These are phyloP conservation scores for Solea senegalensis DNA, from an alignment of 2,113 vertebrate species.

Conservation along the genomic window DNA sequence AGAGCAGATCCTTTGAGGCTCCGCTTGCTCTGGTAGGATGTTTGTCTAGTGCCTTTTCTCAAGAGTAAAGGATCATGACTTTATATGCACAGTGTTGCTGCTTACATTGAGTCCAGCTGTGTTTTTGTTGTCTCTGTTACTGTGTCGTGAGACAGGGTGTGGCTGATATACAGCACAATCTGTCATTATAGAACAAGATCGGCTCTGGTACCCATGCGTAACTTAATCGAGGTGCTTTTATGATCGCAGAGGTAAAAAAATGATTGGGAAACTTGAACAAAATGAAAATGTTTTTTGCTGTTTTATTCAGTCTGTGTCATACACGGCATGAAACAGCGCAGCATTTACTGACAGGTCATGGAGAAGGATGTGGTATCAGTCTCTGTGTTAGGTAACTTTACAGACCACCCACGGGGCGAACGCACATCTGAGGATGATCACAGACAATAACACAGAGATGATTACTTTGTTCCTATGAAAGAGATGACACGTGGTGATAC, in stretches of 20 bases:
- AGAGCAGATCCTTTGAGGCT: conserved; percentile 40
- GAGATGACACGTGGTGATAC: conserved; percentile 38
- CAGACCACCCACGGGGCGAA: conserved; percentile 63
- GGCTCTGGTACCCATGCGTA: conserved; percentile 32
- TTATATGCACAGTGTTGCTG: conserved; percentile 29
- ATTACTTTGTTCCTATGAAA: conserved; percentile 46
- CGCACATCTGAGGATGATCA: conserved; percentile 53
- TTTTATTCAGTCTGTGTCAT: conserved; percentile 42
- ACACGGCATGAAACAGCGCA: conserved; percentile 31
- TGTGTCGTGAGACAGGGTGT: conserved; percentile 56
- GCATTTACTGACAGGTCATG: conserved; percentile 47
- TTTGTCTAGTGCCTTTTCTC: conserved; percentile 53
- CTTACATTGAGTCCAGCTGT: conserved; percentile 69
- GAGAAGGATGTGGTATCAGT: conserved; percentile 45
- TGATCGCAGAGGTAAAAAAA: conserved; percentile 23
- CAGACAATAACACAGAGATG: conserved; percentile 40
- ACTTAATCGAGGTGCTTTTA: conserved; percentile 56
- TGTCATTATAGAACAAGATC: conserved; percentile 44
- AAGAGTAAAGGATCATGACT: conserved; percentile 19
- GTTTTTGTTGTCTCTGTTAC: conserved; percentile 69
- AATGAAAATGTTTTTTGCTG: conserved; percentile 21
- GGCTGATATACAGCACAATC: conserved; percentile 47
- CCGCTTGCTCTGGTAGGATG: conserved; percentile 37
- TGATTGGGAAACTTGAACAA: not conserved
- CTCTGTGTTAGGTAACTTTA: conserved; percentile 39